Conservation (phyloP, 2,113 vertebrate species). For the Lasiurus borealis region DNA sequence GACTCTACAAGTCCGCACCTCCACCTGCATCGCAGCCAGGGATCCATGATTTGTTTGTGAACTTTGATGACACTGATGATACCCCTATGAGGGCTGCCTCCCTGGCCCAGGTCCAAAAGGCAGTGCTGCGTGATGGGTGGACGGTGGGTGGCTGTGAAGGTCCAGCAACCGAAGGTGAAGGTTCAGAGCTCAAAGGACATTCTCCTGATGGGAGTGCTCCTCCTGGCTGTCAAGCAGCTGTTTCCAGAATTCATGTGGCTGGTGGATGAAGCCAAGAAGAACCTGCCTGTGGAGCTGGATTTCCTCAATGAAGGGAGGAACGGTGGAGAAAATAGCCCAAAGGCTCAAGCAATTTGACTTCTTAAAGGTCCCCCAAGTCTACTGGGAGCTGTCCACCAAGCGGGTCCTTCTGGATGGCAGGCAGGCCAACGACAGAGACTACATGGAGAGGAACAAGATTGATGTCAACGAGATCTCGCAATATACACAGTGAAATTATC, state of each 20-base stretch:
- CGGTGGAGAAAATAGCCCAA: slow-evolving; percentile 93
- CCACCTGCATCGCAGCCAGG: no score
- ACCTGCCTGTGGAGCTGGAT: slow-evolving; percentile 96
- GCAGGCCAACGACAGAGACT: slow-evolving; percentile 95
- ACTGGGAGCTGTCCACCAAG: slow-evolving; percentile 96
- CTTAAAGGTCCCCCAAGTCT: slow-evolving; percentile 95
- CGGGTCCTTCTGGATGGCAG: slow-evolving; percentile 96
- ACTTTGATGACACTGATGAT: slow-evolving; percentile 95
- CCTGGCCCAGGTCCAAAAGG: slow-evolving; percentile 98
- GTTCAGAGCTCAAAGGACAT: slow-evolving; percentile 95
- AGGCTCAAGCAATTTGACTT: slow-evolving; percentile 95
- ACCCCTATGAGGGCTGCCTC: slow-evolving; percentile 95
- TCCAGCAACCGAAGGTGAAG: slow-evolving; percentile 98
- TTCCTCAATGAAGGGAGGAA: slow-evolving; percentile 98
- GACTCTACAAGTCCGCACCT: no score
- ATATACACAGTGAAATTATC: slow-evolving; percentile 95
- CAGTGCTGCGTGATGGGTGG: slow-evolving; percentile 94
- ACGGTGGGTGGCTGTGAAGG: slow-evolving; percentile 97
- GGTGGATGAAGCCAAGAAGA: slow-evolving; percentile 98
- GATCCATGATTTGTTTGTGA: slow-evolving; percentile 93
- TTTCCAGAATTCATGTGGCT: slow-evolving; percentile 99
- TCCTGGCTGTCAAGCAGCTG: slow-evolving; percentile 93
- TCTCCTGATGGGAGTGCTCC: slow-evolving; percentile 95
- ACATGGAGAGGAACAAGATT: slow-evolving; percentile 94
- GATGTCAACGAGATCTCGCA: slow-evolving; percentile 96